Evolutionary conservation across 2,888 invertebrate species (phyloP).

Genomic region (Lottia scabra): DNA sequence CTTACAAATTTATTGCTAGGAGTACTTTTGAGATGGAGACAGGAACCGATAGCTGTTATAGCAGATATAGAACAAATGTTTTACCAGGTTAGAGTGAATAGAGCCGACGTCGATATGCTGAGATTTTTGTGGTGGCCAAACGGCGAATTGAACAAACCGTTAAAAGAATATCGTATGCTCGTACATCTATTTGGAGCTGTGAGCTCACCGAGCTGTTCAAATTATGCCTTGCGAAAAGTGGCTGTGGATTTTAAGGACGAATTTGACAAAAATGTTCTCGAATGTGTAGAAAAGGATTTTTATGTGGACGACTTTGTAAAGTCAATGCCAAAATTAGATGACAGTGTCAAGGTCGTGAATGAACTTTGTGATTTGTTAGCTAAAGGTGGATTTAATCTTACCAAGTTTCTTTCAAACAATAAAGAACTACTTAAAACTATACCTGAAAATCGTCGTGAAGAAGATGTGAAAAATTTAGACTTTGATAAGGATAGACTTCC

Average conservation of each 20-base stretch:
- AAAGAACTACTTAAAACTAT: conserved; percentile 15
- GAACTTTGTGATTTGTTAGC: neutral
- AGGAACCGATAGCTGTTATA: conserved; percentile 31
- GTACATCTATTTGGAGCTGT: too few relatives aligned
- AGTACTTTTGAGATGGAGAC: conserved; percentile 31
- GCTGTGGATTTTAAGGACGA: too few relatives aligned
- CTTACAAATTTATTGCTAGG: conserved; percentile 35
- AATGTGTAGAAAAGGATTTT: too few relatives aligned
- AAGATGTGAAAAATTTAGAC: conserved; percentile 8
- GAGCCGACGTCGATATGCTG: too few relatives aligned
- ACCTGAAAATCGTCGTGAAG: conserved; percentile 7
- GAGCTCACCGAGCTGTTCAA: too few relatives aligned
- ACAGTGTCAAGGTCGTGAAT: neutral
- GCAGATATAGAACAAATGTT: conserved; percentile 35
- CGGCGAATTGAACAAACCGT: too few relatives aligned
- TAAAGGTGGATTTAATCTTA: conserved; percentile 20
- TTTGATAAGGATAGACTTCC: conserved; percentile 10
- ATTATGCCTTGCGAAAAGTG: too few relatives aligned
- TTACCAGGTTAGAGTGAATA: too few relatives aligned
- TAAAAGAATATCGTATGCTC: too few relatives aligned
- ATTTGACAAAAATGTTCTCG: too few relatives aligned
- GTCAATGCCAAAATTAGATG: neutral
- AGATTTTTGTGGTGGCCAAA: too few relatives aligned
- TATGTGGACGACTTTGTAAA: too few relatives aligned
- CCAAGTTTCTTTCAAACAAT: conserved; percentile 17